Conservation (phyloP, 2,888 invertebrate species). For the Andrena fulva region DNA sequence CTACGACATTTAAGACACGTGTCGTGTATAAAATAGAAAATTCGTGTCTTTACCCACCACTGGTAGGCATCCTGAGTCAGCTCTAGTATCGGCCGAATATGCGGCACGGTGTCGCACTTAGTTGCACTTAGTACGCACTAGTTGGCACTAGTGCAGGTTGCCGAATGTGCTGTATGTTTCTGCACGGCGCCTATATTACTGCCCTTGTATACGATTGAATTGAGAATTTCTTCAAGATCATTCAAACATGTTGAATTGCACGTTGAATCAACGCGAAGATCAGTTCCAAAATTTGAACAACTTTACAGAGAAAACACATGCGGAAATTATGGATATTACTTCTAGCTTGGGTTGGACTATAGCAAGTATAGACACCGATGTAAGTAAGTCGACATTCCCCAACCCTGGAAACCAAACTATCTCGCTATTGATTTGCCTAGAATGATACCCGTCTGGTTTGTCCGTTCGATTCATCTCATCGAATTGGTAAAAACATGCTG, state of each 20-base stretch:
- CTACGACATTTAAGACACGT: too few species aligned
- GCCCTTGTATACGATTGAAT: too few species aligned
- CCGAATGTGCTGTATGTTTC: too few species aligned
- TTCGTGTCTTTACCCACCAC: too few species aligned
- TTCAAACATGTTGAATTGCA: slow-evolving; percentile 30
- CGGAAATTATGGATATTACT: slow-evolving; percentile 65
- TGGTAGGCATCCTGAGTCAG: too few species aligned
- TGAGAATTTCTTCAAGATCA: neutral
- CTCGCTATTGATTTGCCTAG: slow-evolving; percentile 57
- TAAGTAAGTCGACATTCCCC: slow-evolving; percentile 46
- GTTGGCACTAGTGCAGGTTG: too few species aligned
- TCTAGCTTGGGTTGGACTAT: slow-evolving; percentile 71
- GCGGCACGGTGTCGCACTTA: too few species aligned
- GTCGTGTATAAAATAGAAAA: too few species aligned
- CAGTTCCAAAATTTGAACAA: slow-evolving; percentile 65
- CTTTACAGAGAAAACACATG: slow-evolving; percentile 66
- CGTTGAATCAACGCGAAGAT: slow-evolving; percentile 53
- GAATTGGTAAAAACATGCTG: slow-evolving; percentile 82
- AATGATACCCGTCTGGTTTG: slow-evolving; percentile 82
- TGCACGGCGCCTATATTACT: too few species aligned
- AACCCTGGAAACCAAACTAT: neutral
- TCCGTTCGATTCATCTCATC: slow-evolving; percentile 85
- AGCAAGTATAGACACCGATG: slow-evolving; percentile 67
- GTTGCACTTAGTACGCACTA: too few species aligned
- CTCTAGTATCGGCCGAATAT: too few species aligned